Percentiles rank a stretch among this genome's conserved stretches.
Conservation (phyloP, 1,140 invertebrate species). For the Anastrepha obliqua region DNA sequence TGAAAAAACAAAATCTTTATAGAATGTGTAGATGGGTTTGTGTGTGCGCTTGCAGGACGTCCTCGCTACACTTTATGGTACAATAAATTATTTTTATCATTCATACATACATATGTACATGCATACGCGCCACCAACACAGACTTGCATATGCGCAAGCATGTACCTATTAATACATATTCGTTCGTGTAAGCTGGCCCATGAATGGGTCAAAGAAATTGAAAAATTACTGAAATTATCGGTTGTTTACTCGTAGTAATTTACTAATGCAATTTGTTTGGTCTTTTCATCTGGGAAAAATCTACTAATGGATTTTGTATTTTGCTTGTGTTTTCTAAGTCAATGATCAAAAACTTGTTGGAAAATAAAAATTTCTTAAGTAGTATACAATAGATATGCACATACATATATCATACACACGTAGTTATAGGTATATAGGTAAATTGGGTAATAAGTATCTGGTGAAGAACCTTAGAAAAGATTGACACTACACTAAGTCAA, state of each 20-base stretch:
- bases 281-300: neutral
- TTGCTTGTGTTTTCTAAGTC: neutral
- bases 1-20: neutral
- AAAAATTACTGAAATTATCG: slow-evolving; percentile 29
- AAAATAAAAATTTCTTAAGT: neutral
- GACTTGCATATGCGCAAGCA: neutral
- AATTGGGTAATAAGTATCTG: too few relatives aligned
- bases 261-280: neutral
- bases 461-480: too few relatives aligned
- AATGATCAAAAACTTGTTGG: neutral
- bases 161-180: neutral
- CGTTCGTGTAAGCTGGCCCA: neutral
- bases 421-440: too few relatives aligned
- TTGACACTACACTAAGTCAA: too few relatives aligned
- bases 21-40: neutral
- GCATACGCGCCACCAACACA: neutral
- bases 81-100: neutral
- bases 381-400: too few relatives aligned
- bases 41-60: neutral
- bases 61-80: slow-evolving; percentile 1
- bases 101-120: neutral
- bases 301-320: neutral
- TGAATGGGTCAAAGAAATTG: slow-evolving; percentile 26
- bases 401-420: too few relatives aligned
- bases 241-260: neutral